phyloP scores from a whole-genome alignment of 2,113 vertebrate species.

The Cepphus grylle region DNA sequence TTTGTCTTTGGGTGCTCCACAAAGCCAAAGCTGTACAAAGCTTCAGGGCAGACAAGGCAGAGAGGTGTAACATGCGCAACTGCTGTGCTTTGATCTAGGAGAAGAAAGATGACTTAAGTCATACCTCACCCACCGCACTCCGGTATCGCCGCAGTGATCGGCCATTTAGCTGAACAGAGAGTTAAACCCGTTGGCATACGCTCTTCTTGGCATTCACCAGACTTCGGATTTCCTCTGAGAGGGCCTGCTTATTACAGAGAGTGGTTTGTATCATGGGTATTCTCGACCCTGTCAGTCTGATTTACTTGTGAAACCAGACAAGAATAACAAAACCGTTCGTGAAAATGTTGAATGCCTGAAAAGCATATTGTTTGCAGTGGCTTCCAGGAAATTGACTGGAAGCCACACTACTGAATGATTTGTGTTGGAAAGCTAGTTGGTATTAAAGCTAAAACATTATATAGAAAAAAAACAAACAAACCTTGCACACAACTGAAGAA shows the following conservation, averaged over 20 bases:
- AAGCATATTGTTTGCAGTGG: background rate
- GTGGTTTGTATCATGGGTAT: background rate
- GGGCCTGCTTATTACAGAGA: background rate
- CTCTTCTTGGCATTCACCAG: background rate
- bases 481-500: background rate
- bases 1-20: background rate
- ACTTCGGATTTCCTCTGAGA: background rate
- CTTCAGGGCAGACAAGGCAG: background rate
- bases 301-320: background rate
- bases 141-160: rapidly evolving
- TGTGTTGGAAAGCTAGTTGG: background rate
- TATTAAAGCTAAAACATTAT: background rate
- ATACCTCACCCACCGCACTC: background rate
- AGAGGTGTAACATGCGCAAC: background rate
- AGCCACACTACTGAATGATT: background rate
- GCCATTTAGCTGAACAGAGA: background rate
- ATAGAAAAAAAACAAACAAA: background rate
- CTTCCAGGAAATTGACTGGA: slow-evolving; percentile 11
- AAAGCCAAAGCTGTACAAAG: background rate
- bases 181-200: background rate
- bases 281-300: background rate
- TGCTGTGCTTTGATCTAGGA: background rate
- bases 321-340: background rate
- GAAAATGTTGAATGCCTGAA: background rate
- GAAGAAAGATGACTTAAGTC: background rate